phyloP scores from a whole-genome alignment of 37 sponge, comb jelly and placozoan species.

The Halichondria panicea region DNA sequence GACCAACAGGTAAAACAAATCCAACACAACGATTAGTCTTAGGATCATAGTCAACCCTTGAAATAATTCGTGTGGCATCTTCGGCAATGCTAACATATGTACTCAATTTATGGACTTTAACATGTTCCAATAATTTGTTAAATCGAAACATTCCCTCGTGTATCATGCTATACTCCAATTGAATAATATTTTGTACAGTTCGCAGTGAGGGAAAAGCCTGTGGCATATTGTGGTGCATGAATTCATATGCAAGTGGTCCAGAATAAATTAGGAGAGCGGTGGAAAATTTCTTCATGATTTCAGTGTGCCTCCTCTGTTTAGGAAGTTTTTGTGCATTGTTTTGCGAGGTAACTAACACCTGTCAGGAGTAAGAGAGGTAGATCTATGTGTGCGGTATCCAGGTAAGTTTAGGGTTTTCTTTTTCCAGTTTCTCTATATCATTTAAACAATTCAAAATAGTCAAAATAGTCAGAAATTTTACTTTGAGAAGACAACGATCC shows the following conservation, averaged over 20 bases:
- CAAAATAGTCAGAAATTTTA: slow-evolving; percentile 2
- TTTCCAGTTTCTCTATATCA: not conserved
- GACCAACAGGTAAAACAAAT: slow-evolving; percentile 15
- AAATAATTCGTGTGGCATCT: slow-evolving; percentile 26
- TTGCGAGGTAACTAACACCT: slow-evolving; percentile 11
- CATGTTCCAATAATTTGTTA: slow-evolving; percentile 35
- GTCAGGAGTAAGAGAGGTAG: not conserved
- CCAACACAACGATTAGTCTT: slow-evolving; percentile 15
- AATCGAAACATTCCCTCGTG: slow-evolving; percentile 54
- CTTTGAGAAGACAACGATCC: not conserved
- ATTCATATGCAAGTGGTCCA: slow-evolving; percentile 55
- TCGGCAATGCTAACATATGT: slow-evolving; percentile 21
- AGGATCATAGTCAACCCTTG: slow-evolving; percentile 23
- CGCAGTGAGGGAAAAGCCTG: slow-evolving; percentile 44
- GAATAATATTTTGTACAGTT: slow-evolving; percentile 47
- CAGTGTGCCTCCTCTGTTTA: slow-evolving; percentile 17
- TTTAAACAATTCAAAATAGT: too few relatives aligned
- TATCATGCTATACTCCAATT: slow-evolving; percentile 19
- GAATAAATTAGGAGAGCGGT: slow-evolving; percentile 47
- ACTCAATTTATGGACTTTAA: slow-evolving; percentile 16
- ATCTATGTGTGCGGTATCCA: not conserved
- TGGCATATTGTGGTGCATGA: slow-evolving; percentile 55
- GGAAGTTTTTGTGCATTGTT: slow-evolving; percentile 12
- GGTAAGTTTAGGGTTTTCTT: not conserved
- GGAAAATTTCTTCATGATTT: slow-evolving; percentile 42